Base-by-base conservation (phyloP, 2,113 vertebrate species). In the Melanerpes formicivorus region DNA sequence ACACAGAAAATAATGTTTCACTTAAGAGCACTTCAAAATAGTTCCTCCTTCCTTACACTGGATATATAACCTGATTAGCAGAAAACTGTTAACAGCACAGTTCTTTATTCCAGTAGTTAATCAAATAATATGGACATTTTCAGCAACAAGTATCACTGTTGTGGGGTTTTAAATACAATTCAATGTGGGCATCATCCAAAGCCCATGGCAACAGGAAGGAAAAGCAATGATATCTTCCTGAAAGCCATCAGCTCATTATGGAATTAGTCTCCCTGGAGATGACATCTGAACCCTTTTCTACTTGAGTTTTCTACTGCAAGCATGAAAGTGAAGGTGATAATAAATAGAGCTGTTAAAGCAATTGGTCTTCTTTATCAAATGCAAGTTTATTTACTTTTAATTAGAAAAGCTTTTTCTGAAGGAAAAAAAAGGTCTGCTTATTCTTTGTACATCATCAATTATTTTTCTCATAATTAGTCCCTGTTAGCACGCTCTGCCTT, bases 301-400 rank as follows among this genome's bases (percentile, higher is more conserved):
- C 55, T 27, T 25, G 44, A 76, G 32, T 90, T 89, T 87, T 80
- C 89, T 83, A 42, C 52, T 80, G 79, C 81, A 84, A 80, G 64
- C 29, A 32, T 83, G 58, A 89, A 87, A 87, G 32, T 74, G 54
- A 87, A 32, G 34, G 48, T 89, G 52, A 60, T 90, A 80, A 89
- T 81, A 92, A 87, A 48, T 80, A 70, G 17, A 90, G 64, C 67
- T 89, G 32, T 79, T 95, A 71, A 83, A 92, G 67, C 70, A 93
- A 92, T 64, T 2, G 4, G 30, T 71, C 64, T 77, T 44, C 62
- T 90, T 87, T 92, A 85, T 92, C 42, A 66, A 84, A 89, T 74
- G 69, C 56, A 87, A 74, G 60, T 87, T 94, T 88, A n/a, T 85
- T 95, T 93, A 52, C 69, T 87, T 95, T 90, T 87, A 89, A 94